These are phyloP conservation scores for Ptilodon capucinus DNA, from an alignment of 2,888 invertebrate species.

Conservation along the genomic window DNA sequence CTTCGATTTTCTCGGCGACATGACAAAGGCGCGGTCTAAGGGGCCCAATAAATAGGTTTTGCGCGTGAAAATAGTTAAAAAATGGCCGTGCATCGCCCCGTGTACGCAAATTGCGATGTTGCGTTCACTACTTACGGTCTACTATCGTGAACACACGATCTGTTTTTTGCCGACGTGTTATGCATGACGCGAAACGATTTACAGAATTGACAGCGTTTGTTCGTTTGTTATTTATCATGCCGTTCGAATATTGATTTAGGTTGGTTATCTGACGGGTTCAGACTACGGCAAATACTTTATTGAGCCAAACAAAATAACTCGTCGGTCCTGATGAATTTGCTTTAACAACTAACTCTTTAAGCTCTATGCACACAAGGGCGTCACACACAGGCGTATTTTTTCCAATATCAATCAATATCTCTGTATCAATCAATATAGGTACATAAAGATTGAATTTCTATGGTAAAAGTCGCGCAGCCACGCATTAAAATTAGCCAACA, in stretches of 20 bases:
- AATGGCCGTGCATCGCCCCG: constrained; percentile 45
- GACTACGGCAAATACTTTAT: too few relatives aligned
- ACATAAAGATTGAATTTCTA: too few relatives aligned
- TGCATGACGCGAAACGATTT: constrained; percentile 53
- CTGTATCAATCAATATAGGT: too few relatives aligned
- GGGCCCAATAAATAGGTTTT: constrained; percentile 75
- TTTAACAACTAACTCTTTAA: too few relatives aligned
- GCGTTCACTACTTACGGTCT: constrained; percentile 40
- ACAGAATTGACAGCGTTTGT: constrained; percentile 47
- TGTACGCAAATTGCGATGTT: constrained; percentile 50
- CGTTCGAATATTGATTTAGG: constrained; percentile 10
- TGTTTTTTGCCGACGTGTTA: constrained; percentile 31
- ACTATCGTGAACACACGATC: constrained; percentile 32
- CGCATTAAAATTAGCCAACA: too few relatives aligned
- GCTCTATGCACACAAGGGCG: too few relatives aligned
- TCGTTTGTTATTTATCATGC: constrained; percentile 26
- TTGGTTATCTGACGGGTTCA: constrained; percentile 1
- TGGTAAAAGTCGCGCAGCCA: too few relatives aligned
- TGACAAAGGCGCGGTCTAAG: constrained; percentile 79
- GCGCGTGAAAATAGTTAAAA: constrained; percentile 75
- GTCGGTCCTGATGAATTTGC: too few relatives aligned
- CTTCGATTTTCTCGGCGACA: constrained; percentile 76
- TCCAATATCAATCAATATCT: too few relatives aligned
- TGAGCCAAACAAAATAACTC: too few relatives aligned
- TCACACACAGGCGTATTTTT: too few relatives aligned